Evolutionary conservation across 1,140 invertebrate species (phyloP).

Genomic region (Conus ventricosus): DNA sequence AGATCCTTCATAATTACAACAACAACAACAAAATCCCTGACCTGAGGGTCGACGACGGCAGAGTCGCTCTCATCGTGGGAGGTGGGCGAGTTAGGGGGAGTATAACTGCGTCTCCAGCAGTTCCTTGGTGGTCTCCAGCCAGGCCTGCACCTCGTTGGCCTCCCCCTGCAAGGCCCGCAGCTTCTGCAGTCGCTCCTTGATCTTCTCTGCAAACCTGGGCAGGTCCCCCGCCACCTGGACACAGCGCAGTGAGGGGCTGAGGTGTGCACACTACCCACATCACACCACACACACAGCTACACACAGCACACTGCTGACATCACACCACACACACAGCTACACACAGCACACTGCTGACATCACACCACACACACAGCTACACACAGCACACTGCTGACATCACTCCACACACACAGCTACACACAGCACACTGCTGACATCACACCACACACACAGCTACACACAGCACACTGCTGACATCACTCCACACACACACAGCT

Average conservation of each 20-base stretch:
- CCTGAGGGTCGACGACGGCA: constrained; percentile 80
- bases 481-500: too few relatives aligned
- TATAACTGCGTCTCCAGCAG: constrained; percentile 60
- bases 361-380: too few relatives aligned
- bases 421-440: too few relatives aligned
- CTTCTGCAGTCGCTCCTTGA: constrained; percentile 57
- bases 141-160: constrained; percentile 59
- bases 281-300: too few relatives aligned
- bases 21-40: constrained; percentile 52
- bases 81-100: constrained; percentile 48
- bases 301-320: not conserved
- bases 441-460: too few relatives aligned
- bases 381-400: too few relatives aligned
- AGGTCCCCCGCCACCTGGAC: constrained; percentile 59
- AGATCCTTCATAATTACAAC: too few relatives aligned
- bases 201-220: constrained; percentile 52
- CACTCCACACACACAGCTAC: too few relatives aligned
- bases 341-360: too few relatives aligned
- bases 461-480: too few relatives aligned
- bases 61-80: constrained; percentile 75
- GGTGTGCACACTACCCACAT: too few relatives aligned
- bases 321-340: not conserved
- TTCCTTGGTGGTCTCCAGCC: constrained; percentile 59
- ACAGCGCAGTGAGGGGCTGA: not conserved
- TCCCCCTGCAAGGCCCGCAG: constrained; percentile 56